phyloP scores from a whole-genome alignment of 2,113 vertebrate species.

The Pica pica region DNA sequence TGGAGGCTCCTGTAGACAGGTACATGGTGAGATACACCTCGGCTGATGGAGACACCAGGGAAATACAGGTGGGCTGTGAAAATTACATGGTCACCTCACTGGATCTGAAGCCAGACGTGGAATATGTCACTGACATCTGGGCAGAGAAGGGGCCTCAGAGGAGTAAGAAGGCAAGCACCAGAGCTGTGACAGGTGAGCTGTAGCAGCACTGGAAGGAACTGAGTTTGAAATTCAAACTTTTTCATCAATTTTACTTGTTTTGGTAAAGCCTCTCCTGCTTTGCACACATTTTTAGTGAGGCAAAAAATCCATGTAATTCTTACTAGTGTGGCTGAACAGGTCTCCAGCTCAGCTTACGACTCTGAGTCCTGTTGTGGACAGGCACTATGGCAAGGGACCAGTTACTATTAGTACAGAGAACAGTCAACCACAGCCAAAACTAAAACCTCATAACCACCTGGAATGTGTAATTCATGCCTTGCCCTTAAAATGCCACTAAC shows the following conservation, averaged over 20 bases:
- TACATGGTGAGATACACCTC: slow-evolving; percentile 79
- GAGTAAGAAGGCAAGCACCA: slow-evolving; percentile 70
- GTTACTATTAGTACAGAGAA: not conserved
- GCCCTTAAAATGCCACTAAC: not conserved
- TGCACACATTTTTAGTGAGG: not conserved
- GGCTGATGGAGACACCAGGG: slow-evolving; percentile 65
- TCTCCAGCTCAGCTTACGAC: not conserved
- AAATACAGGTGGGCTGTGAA: slow-evolving; percentile 66
- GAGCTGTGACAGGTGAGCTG: slow-evolving; percentile 70
- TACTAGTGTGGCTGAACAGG: not conserved
- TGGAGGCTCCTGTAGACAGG: slow-evolving; percentile 73
- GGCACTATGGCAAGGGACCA: not conserved
- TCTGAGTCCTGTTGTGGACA: not conserved
- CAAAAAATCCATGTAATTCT: not conserved
- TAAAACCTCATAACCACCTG: not conserved
- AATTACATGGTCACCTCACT: slow-evolving; percentile 55
- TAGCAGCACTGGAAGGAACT: not conserved
- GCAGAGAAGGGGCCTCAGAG: slow-evolving; percentile 68
- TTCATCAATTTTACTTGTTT: not conserved
- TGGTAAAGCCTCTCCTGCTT: not conserved
- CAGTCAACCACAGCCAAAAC: not conserved
- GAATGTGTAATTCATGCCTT: not conserved
- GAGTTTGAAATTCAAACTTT: not conserved
- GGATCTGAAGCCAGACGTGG: slow-evolving; percentile 71
- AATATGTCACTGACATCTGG: slow-evolving; percentile 75